A percentile compares a stretch with the other conserved stretches of the same genome.
Evolutionary conservation across 2,797 vertebrate genomes (phyloP).

Genomic region (Notamacropus eugenii): DNA sequence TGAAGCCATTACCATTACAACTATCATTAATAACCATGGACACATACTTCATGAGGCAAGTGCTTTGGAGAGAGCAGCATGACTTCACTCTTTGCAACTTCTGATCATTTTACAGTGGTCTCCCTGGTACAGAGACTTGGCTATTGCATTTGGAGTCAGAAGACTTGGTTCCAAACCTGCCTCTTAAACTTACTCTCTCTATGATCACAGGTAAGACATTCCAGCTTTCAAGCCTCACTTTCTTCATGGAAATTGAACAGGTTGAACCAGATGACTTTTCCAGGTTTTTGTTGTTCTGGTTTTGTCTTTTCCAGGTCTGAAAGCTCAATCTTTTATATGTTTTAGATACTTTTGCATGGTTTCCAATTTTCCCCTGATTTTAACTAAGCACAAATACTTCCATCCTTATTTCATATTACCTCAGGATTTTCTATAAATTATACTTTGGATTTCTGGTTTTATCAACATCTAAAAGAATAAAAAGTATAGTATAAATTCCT

Average conservation of each 20-base stretch:
- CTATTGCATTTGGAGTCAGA: neutral
- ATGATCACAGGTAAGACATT: neutral
- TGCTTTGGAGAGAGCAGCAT: neutral
- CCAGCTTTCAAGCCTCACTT: neutral
- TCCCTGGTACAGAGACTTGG: neutral
- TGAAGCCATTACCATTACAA: neutral
- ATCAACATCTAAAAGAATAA: slow-evolving; percentile 23
- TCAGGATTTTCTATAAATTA: slow-evolving; percentile 56
- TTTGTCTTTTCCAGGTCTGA: neutral
- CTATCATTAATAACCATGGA: neutral
- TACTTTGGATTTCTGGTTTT: slow-evolving; percentile 41
- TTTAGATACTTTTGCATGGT: neutral
- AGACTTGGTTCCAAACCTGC: neutral
- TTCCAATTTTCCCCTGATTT: neutral
- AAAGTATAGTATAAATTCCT: slow-evolving; percentile 7
- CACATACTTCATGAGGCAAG: neutral
- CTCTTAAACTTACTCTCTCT: neutral
- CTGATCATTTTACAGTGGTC: neutral
- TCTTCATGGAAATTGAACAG: neutral
- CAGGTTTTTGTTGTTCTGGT: too few relatives aligned
- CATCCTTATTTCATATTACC: slow-evolving; percentile 40
- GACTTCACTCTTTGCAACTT: neutral
- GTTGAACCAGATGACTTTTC: too few relatives aligned
- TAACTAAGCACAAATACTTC: neutral
- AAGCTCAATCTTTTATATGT: neutral